Evolutionary conservation across 2,888 invertebrate species (phyloP).

Genomic region (Tupiocoris notatus): DNA sequence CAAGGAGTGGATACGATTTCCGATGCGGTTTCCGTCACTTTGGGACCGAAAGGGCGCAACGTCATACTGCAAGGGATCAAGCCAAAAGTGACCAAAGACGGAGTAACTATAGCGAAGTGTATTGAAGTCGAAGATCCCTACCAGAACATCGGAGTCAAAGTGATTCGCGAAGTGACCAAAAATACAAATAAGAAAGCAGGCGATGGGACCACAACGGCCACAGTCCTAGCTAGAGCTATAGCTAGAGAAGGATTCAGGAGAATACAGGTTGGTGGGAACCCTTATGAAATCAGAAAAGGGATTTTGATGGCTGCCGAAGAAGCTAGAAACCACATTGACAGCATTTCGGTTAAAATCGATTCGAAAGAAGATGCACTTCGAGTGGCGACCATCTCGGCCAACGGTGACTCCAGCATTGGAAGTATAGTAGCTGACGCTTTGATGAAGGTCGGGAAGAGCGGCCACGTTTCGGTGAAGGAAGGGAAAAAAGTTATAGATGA

Average conservation of each 20-base stretch:
- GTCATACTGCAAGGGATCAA: slow-evolving; percentile 50
- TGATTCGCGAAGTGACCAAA: slow-evolving; percentile 49
- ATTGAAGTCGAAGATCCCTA: slow-evolving; percentile 50
- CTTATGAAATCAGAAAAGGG: slow-evolving; percentile 44
- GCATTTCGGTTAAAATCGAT: slow-evolving; percentile 44
- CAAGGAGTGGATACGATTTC: slow-evolving; percentile 63
- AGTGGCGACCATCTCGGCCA: slow-evolving; percentile 52
- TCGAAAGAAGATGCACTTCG: slow-evolving; percentile 48
- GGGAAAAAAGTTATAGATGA: slow-evolving; percentile 46
- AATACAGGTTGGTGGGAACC: slow-evolving; percentile 40
- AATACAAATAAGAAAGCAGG: slow-evolving; percentile 51
- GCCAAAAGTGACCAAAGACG: slow-evolving; percentile 51
- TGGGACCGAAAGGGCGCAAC: slow-evolving; percentile 62
- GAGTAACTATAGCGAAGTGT: slow-evolving; percentile 51
- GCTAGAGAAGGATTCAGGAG: slow-evolving; percentile 45
- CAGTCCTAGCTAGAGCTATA: slow-evolving; percentile 46
- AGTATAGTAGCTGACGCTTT: slow-evolving; percentile 51
- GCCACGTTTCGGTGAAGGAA: slow-evolving; percentile 52
- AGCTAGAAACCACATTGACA: slow-evolving; percentile 27
- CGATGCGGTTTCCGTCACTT: slow-evolving; percentile 66
- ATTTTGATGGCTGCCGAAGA: slow-evolving; percentile 43
- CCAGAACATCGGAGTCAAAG: slow-evolving; percentile 51
- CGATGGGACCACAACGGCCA: slow-evolving; percentile 52
- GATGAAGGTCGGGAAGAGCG: slow-evolving; percentile 51
- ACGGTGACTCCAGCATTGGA: slow-evolving; percentile 51